These are phyloP conservation scores for Galerucella nymphaeae DNA, from an alignment of 2,888 invertebrate genomes.

Conservation along the genomic window DNA sequence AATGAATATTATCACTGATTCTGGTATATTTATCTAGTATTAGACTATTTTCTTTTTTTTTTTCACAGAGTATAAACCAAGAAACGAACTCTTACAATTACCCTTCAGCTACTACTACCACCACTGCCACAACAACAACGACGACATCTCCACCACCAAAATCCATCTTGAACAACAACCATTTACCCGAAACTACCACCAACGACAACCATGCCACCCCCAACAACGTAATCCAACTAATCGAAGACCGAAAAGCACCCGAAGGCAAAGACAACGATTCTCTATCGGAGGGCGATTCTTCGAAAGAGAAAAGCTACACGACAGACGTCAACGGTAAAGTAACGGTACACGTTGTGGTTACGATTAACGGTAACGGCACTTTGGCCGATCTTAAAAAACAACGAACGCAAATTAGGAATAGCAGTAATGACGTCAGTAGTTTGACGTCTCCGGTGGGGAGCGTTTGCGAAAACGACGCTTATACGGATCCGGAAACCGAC, in stretches of 20 bases:
- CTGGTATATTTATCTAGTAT: slow-evolving; percentile 36
- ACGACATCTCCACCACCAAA: slow-evolving; percentile 35
- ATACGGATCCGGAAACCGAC: slow-evolving; percentile 64
- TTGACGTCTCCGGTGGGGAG: slow-evolving; percentile 63
- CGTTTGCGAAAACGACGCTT: slow-evolving; percentile 65
- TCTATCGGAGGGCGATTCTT: slow-evolving; percentile 71
- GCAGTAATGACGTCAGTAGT: slow-evolving; percentile 66
- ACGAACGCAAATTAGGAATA: slow-evolving; percentile 83
- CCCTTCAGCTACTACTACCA: neutral
- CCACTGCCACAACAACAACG: neutral
- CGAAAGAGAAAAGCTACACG: slow-evolving; percentile 68
- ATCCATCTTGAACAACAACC: slow-evolving; percentile 48
- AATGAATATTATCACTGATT: no score
- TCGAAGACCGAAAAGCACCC: slow-evolving; percentile 72
- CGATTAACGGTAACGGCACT: slow-evolving; percentile 82
- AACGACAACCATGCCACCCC: slow-evolving; percentile 31
- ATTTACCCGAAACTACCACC: slow-evolving; percentile 42
- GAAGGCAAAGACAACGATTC: slow-evolving; percentile 86
- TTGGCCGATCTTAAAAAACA: slow-evolving; percentile 94
- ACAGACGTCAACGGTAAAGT: slow-evolving; percentile 84
- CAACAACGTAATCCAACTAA: slow-evolving; percentile 46
- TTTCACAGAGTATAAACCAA: slow-evolving; percentile 57
- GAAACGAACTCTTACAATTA: slow-evolving; percentile 19
- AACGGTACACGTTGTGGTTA: slow-evolving; percentile 73
- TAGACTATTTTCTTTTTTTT: no score